These are phyloP conservation scores for Pomatostomus ruficeps DNA, from an alignment of 2,113 vertebrate species.

Conservation along the genomic window DNA sequence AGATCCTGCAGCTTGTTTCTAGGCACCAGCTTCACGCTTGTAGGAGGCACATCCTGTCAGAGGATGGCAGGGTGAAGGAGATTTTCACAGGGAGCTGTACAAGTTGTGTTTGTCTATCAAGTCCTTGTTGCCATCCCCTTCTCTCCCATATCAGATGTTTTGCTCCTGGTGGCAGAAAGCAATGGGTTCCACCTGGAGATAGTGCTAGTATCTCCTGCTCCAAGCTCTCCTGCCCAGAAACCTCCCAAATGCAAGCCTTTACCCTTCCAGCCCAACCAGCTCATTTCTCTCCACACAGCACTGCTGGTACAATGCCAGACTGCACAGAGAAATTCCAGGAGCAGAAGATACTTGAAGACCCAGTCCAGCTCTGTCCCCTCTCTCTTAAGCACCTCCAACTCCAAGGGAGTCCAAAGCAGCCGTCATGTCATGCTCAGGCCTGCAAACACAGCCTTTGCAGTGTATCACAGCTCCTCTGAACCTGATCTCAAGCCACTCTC, in stretches of 20 bases:
- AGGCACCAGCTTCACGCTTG: rapidly evolving
- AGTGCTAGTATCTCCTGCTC: not conserved
- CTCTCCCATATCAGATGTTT: not conserved
- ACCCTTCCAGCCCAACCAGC: not conserved
- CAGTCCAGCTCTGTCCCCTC: not conserved
- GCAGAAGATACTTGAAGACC: not conserved
- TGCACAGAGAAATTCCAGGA: not conserved
- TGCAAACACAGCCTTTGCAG: not conserved
- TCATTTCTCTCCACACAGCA: not conserved
- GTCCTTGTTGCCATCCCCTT: not conserved
- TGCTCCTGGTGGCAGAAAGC: not conserved
- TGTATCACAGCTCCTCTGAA: not conserved
- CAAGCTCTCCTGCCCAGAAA: not conserved
- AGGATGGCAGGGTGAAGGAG: not conserved
- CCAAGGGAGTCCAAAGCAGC: not conserved
- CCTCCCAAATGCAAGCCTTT: not conserved
- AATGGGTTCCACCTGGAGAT: not conserved
- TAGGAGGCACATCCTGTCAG: not conserved
- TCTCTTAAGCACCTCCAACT: not conserved
- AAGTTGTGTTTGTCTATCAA: not conserved
- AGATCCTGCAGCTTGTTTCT: not conserved
- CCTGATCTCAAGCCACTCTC: not conserved
- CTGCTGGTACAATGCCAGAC: not conserved
- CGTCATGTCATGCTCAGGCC: rapidly evolving
- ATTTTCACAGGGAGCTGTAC: not conserved